Conservation (phyloP, 2,888 invertebrate genomes). For the Pachymerium ferrugineum region DNA sequence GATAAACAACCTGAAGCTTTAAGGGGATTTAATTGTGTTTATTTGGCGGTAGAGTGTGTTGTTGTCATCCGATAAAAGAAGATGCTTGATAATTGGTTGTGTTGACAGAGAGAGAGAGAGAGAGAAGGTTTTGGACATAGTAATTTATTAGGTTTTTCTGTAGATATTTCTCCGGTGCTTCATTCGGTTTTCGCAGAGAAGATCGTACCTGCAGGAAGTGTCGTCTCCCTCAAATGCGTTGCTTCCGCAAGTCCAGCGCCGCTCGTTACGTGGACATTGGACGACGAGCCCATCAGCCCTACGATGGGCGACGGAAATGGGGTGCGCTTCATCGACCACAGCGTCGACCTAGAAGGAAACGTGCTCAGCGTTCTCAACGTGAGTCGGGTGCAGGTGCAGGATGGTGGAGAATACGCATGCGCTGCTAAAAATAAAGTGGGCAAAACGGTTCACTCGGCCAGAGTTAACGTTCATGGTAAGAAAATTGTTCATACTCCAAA, state of each 20-base stretch:
- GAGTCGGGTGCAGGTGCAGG: constrained; percentile 44
- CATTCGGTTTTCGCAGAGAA: constrained; percentile 37
- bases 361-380: constrained; percentile 48
- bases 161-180: constrained; percentile 36
- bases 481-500: background rate
- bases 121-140: background rate
- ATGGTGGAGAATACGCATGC: constrained; percentile 49
- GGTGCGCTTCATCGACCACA: constrained; percentile 43
- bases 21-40: too few species aligned
- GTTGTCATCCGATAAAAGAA: too few species aligned
- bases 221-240: constrained; percentile 39
- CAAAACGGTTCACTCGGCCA: constrained; percentile 43
- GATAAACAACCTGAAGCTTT: too few species aligned
- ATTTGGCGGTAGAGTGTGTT: background rate
- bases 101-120: too few species aligned
- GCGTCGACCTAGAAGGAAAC: constrained; percentile 44
- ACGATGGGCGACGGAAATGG: constrained; percentile 38
- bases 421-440: constrained; percentile 46
- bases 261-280: constrained; percentile 42
- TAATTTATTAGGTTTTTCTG: background rate
- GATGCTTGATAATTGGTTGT: too few species aligned
- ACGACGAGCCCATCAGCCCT: constrained; percentile 41
- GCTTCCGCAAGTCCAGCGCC: constrained; percentile 41
- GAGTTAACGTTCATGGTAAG: constrained; percentile 47
- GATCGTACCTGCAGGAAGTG: constrained; percentile 37